These are phyloP conservation scores for Eciton burchellii DNA, from an alignment of 1,140 invertebrate genomes.

Conservation along the genomic window DNA sequence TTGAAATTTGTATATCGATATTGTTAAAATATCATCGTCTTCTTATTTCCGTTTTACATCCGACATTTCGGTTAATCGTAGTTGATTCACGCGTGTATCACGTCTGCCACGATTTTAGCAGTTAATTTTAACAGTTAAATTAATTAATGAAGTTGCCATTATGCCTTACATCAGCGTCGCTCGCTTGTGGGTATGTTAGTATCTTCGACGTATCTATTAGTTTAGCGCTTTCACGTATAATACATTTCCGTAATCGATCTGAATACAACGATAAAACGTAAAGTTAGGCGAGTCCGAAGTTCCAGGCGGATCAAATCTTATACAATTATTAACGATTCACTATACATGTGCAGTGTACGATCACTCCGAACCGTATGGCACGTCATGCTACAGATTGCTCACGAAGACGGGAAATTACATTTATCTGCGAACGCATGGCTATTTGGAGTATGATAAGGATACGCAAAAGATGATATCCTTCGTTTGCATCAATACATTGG, in stretches of 20 bases:
- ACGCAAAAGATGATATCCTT: conserved; percentile 92
- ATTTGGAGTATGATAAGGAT: conserved; percentile 90
- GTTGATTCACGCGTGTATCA: background rate
- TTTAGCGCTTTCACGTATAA: background rate
- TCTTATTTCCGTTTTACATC: background rate
- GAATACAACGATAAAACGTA: conserved; percentile 27
- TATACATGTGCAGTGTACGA: conserved; percentile 91
- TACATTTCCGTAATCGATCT: conserved; percentile 10
- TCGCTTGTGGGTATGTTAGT: too few relatives aligned
- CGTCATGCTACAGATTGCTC: conserved; percentile 92
- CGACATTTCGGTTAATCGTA: background rate
- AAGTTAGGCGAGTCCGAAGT: background rate
- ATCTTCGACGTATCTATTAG: background rate
- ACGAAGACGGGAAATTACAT: conserved; percentile 92
- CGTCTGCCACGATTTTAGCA: too few relatives aligned
- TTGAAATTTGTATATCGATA: too few relatives aligned
- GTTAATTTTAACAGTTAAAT: background rate
- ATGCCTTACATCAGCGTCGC: background rate
- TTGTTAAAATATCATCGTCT: background rate
- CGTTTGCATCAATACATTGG: conserved; percentile 93
- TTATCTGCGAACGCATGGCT: conserved; percentile 92
- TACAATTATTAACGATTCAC: conserved; percentile 41
- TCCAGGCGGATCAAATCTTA: background rate
- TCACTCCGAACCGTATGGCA: conserved; percentile 89
- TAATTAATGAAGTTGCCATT: conserved; percentile 25